Evolutionary conservation across 2,888 invertebrate genomes (phyloP), one percentile per base, ranked within the genome.

Genomic region (Chaitophorus viminalis): DNA sequence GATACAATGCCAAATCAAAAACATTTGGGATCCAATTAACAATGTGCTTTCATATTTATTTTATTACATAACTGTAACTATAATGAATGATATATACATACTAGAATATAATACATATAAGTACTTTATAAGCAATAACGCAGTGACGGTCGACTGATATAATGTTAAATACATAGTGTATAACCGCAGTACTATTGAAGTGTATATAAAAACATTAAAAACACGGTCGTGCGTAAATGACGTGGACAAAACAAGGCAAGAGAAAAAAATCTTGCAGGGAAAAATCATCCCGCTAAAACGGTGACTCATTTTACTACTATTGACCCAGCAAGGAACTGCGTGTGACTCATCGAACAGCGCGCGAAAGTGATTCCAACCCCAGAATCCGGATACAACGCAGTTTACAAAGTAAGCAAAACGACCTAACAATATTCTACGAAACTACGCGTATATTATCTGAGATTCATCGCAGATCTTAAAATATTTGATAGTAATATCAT

Each of bases 361-460:
- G 52, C 17, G 39, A 85, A 77, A 85, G 77, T n/a, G 76, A 33
- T 78, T 70, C 65, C 68, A 77, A 78, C 77, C 85, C 76, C 85
- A 54, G 74, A 81, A 18, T 81, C 68, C 46, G 79, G 9, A 33
- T 36, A 78, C 6, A 74, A 29, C 36, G 17, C 68, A 0, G 11
- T 46, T 11, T 46, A 1, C 8, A 39, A 39, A 39, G 11, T 46
- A 25, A 14, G 70, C 60, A 60, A 25, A 60, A 6, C 18, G 6
- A 60, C 60, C 2, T 21, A 60, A 60, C 21, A 60, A 3, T 60
- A 18, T 18, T 39, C n/a, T n/a, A n/a, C 39, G 46, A 46, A 46
- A 46, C 46, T 14, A 14, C 14, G 36, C 6, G 36, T 36, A 36
- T 6, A 36, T 1, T 46, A 14, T 14, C 1, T 14, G 14, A 14